A percentile compares a stretch with the other conserved stretches of the same genome.
These are phyloP conservation scores for Dicaeum eximium DNA, from an alignment of 2,113 vertebrate species.

Conservation along the genomic window DNA sequence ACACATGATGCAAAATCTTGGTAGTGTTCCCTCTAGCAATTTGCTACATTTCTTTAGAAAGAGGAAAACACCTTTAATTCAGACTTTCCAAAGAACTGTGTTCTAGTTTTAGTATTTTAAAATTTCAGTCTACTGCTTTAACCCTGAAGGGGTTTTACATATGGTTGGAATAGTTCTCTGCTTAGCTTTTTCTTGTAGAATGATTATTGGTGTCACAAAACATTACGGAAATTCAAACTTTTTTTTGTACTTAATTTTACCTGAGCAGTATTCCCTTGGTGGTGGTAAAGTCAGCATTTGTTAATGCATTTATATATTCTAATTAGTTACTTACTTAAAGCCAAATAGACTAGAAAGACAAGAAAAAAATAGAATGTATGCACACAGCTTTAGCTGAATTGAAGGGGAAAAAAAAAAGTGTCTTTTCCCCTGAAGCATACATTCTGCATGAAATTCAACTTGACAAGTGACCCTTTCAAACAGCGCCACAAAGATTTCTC, in stretches of 20 bases:
- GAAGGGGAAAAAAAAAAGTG: neutral
- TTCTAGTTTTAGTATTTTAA: slow-evolving; percentile 33
- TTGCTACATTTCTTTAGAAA: neutral
- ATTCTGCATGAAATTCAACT: slow-evolving; percentile 62
- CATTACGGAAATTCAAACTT: neutral
- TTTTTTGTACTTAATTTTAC: neutral
- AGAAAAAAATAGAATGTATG: slow-evolving; percentile 5
- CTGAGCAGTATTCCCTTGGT: neutral
- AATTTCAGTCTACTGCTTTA: neutral
- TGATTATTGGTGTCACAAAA: neutral
- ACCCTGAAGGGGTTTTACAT: slow-evolving; percentile 1
- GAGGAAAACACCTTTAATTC: slow-evolving; percentile 49
- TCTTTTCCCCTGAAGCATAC: slow-evolving; percentile 29
- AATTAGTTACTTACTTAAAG: neutral
- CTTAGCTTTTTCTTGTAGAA: neutral
- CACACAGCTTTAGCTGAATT: slow-evolving; percentile 30
- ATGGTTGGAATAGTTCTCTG: neutral
- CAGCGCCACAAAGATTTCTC: slow-evolving; percentile 25
- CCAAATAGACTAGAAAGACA: neutral
- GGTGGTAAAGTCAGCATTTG: neutral
- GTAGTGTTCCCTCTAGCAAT: neutral
- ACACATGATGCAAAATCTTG: neutral
- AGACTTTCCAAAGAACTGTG: neutral
- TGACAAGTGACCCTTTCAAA: slow-evolving; percentile 65
- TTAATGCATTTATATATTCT: neutral